phyloP scores from a whole-genome alignment of 2,797 vertebrate genomes.

The Sebastes reedi region DNA sequence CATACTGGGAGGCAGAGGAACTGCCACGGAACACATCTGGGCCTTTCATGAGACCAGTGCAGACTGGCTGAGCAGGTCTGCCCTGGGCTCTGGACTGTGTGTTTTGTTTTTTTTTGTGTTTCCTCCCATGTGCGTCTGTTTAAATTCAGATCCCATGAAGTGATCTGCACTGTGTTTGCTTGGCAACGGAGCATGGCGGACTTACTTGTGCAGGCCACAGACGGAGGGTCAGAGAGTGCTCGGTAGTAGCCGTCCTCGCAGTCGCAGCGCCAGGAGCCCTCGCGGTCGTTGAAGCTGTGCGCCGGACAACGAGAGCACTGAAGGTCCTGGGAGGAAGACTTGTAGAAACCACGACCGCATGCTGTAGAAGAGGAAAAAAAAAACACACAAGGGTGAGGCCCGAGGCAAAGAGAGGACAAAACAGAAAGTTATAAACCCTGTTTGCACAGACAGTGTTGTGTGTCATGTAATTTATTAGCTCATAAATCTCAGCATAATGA shows the following conservation, averaged over 20 bases:
- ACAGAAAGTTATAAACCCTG: background rate
- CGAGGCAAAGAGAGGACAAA: background rate
- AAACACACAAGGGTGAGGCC: background rate
- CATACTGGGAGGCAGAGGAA: conserved; percentile 49
- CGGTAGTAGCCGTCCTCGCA: conserved; percentile 98
- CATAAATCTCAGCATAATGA: background rate
- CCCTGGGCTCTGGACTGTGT: background rate
- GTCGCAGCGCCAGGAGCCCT: conserved; percentile 96
- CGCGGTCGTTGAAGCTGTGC: conserved; percentile 95
- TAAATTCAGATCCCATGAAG: conserved; percentile 34
- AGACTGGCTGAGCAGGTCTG: conserved; percentile 34
- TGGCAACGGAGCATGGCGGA: conserved; percentile 52
- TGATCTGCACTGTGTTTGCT: conserved; percentile 26
- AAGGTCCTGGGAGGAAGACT: conserved; percentile 97
- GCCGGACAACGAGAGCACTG: conserved; percentile 96
- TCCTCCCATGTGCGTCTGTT: conserved; percentile 31
- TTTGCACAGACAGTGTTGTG: background rate
- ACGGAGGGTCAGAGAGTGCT: conserved; percentile 91
- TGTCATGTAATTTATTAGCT: background rate
- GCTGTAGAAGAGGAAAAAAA: conserved; percentile 75
- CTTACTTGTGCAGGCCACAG: conserved; percentile 97
- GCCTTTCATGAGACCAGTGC: conserved; percentile 49
- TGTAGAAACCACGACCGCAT: conserved; percentile 97
- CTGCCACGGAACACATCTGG: conserved; percentile 61
- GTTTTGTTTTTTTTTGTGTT: background rate